A percentile compares a stretch with the other conserved stretches of the same genome.
These are phyloP conservation scores for Linyphia triangularis DNA, from an alignment of 2,888 invertebrate genomes.

Conservation along the genomic window DNA sequence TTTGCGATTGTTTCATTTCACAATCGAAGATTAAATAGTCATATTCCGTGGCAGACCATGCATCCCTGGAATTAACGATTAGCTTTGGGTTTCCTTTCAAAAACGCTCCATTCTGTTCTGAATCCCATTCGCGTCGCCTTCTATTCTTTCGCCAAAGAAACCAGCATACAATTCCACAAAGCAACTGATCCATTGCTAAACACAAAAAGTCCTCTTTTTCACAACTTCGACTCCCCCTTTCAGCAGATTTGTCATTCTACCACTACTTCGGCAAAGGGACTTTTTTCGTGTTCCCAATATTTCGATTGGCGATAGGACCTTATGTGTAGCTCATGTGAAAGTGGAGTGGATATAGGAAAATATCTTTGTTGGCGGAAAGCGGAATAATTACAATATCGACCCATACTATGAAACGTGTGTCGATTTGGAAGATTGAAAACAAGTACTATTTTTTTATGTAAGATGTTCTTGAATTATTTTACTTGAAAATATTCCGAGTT, in stretches of 20 bases:
- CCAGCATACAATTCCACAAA: not conserved
- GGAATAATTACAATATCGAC: not conserved
- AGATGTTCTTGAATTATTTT: too few relatives aligned
- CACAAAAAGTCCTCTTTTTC: not conserved
- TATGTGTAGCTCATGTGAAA: not conserved
- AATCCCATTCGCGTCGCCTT: conserved; percentile 6
- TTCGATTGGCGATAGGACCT: not conserved
- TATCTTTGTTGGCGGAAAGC: not conserved
- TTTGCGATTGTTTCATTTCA: not conserved
- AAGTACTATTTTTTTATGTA: too few relatives aligned
- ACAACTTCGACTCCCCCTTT: conserved; percentile 11
- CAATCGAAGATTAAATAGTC: not conserved
- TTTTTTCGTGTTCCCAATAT: not conserved
- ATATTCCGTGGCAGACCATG: conserved; percentile 38
- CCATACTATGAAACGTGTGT: too few relatives aligned
- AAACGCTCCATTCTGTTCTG: conserved; percentile 23
- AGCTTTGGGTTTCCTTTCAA: conserved; percentile 26
- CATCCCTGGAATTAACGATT: conserved; percentile 38
- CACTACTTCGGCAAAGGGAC: not conserved
- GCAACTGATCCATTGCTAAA: not conserved
- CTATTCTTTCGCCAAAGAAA: not conserved
- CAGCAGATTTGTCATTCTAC: not conserved
- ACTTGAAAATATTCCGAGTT: too few relatives aligned
- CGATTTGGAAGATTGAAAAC: too few relatives aligned
- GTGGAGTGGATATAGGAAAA: not conserved